These are phyloP conservation scores for Sinotaia quadrata DNA, from an alignment of 2,888 invertebrate species.

Conservation along the genomic window DNA sequence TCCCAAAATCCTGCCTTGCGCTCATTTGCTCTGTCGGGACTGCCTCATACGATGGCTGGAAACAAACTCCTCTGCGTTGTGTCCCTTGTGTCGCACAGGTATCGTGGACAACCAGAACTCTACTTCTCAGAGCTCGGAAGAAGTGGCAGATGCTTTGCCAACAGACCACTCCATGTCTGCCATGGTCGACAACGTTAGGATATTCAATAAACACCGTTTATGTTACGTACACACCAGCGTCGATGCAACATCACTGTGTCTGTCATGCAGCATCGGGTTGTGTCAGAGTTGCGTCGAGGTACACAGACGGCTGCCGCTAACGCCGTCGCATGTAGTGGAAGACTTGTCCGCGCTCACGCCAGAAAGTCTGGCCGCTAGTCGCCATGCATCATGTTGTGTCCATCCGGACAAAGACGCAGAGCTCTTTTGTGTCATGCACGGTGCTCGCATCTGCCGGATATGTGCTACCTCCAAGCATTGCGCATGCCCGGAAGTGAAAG, in stretches of 20 bases:
- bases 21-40: neutral
- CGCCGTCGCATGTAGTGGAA: neutral
- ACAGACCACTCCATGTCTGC: neutral
- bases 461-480: neutral
- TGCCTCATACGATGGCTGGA: neutral
- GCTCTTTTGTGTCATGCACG: neutral
- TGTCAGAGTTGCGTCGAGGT: neutral
- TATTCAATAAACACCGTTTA: neutral
- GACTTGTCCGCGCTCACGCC: neutral
- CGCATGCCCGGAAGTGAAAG: slow-evolving; percentile 3
- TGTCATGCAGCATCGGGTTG: neutral
- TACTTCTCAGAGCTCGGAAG: neutral
- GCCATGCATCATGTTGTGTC: neutral
- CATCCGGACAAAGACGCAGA: neutral
- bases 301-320: neutral
- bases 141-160: neutral
- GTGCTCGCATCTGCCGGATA: neutral
- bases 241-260: neutral
- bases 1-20: neutral
- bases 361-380: neutral
- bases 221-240: neutral
- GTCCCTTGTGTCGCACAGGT: neutral
- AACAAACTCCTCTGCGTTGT: neutral
- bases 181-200: neutral
- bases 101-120: neutral